Evolutionary conservation across 2,113 vertebrate genomes (phyloP).

Genomic region (Synchiropus splendidus): DNA sequence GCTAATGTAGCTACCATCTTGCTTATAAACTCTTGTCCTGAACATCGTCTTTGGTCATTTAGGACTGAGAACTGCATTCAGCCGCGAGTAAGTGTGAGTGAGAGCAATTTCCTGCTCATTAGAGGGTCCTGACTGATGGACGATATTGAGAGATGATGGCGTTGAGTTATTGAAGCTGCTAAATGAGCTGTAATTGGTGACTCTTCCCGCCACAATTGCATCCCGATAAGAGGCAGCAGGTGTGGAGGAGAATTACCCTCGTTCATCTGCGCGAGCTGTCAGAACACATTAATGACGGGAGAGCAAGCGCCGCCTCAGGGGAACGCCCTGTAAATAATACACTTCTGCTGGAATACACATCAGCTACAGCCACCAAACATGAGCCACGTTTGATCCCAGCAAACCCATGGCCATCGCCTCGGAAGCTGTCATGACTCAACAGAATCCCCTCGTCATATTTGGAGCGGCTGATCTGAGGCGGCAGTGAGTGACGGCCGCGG

Average conservation of each 20-base stretch:
- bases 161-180: conserved; percentile 28
- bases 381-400: no score
- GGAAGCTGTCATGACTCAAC: no score
- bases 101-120: no score
- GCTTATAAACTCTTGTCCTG: no score
- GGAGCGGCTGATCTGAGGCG: conserved; percentile 18
- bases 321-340: no score
- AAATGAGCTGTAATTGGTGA: conserved; percentile 30
- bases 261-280: conserved; percentile 40
- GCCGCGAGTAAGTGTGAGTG: no score
- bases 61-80: no score
- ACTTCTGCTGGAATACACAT: no score
- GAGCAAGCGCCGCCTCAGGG: conserved; percentile 1
- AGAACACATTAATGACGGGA: conserved; percentile 11
- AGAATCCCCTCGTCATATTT: conserved; percentile 4
- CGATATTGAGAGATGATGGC: conserved; percentile 10
- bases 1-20: no score
- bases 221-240: conserved; percentile 20
- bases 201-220: conserved; percentile 10
- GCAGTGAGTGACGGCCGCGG: conserved; percentile 21
- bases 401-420: no score
- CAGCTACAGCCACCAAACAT: no score
- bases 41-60: no score
- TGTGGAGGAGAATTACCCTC: conserved; percentile 25
- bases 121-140: background rate